These are phyloP conservation scores for Hyles lineata DNA, from an alignment of 2,888 invertebrate species.

Conservation along the genomic window DNA sequence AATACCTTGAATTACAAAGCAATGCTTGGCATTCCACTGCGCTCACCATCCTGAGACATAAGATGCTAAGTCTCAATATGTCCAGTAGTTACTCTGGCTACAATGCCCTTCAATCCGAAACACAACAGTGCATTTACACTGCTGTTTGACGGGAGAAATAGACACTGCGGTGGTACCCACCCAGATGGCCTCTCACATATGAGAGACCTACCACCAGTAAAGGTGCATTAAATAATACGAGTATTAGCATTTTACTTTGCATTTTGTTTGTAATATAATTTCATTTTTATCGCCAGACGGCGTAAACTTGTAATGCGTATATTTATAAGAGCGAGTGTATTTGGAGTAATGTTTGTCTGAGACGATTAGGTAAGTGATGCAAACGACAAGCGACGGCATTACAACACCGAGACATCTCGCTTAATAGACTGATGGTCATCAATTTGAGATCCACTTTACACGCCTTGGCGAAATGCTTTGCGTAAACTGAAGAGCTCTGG, in stretches of 20 bases:
- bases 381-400: conserved; percentile 40
- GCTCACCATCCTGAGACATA: no score
- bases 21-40: no score
- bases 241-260: not conserved
- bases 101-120: no score
- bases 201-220: no score
- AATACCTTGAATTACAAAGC: no score
- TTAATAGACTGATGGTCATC: conserved; percentile 66
- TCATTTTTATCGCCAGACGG: not conserved
- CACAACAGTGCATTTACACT: no score
- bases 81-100: no score
- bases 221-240: no score
- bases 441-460: conserved; percentile 65
- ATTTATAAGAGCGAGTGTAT: not conserved
- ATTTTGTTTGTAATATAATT: not conserved
- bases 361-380: not conserved
- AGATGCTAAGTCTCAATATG: no score
- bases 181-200: no score
- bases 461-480: conserved; percentile 49
- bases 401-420: conserved; percentile 62
- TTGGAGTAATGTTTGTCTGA: not conserved
- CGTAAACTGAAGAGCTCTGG: conserved; percentile 38
- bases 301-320: not conserved
- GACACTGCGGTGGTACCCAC: no score
- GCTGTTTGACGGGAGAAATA: no score